Evolutionary conservation across 2,888 invertebrate species (phyloP).

Genomic region (Epirrita christyi): DNA sequence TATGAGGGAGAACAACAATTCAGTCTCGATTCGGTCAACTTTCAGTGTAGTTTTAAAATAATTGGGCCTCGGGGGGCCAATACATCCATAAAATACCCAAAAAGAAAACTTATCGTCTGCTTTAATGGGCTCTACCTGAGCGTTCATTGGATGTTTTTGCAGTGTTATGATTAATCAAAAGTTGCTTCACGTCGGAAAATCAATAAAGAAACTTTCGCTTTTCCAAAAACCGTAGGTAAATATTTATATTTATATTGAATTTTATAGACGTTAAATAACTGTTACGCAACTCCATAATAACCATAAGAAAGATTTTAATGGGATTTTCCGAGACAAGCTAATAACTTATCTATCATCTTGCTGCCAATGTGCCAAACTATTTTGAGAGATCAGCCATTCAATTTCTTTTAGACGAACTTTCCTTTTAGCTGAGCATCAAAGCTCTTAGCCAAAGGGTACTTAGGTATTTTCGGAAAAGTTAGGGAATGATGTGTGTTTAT

Average conservation of each 20-base stretch:
- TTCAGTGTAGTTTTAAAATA: too few species aligned
- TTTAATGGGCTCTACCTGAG: neutral
- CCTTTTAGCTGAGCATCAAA: slow-evolving; percentile 33
- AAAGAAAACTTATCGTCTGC: neutral
- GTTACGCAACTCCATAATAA: slow-evolving; percentile 12
- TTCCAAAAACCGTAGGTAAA: slow-evolving; percentile 13
- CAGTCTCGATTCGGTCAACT: too few species aligned
- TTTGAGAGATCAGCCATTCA: slow-evolving; percentile 25
- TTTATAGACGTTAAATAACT: slow-evolving; percentile 7
- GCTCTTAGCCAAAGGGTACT: slow-evolving; percentile 26
- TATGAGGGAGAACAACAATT: too few species aligned
- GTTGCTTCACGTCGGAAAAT: slow-evolving; percentile 6
- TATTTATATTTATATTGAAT: slow-evolving; percentile 1
- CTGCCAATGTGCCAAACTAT: slow-evolving; percentile 20
- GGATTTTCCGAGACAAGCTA: neutral
- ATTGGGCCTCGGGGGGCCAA: too few species aligned
- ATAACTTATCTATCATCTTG: slow-evolving; percentile 11
- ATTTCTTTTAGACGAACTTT: slow-evolving; percentile 32
- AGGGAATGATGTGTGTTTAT: slow-evolving; percentile 14
- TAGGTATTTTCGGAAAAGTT: slow-evolving; percentile 31
- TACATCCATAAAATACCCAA: too few species aligned
- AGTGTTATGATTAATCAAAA: neutral
- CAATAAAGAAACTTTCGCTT: slow-evolving; percentile 19
- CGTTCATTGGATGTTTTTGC: neutral
- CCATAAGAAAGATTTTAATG: neutral